Percentiles rank a stretch among this genome's conserved stretches.
These are phyloP conservation scores for Otis tarda DNA, from an alignment of 2,113 vertebrate genomes.

Conservation along the genomic window DNA sequence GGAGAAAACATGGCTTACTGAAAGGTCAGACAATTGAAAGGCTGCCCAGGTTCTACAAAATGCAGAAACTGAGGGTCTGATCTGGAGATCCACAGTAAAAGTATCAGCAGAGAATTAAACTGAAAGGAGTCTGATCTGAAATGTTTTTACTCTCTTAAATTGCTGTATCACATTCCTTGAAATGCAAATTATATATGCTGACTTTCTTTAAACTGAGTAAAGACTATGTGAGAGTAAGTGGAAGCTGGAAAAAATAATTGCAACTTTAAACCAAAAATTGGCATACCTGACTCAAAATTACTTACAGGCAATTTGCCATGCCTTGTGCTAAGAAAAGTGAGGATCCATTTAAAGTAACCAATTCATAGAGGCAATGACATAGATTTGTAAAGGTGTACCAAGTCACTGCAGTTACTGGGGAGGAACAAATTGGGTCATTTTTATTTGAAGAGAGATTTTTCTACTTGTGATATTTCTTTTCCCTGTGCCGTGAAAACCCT, in stretches of 20 bases:
- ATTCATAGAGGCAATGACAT: neutral
- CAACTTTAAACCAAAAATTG: conserved; percentile 19
- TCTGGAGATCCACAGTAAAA: neutral
- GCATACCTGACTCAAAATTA: conserved; percentile 28
- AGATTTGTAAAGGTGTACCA: neutral
- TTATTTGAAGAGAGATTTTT: neutral
- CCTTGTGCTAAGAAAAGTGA: neutral
- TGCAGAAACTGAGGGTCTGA: neutral
- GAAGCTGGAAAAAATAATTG: conserved; percentile 22
- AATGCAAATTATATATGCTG: neutral
- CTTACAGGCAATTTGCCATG: conserved; percentile 17
- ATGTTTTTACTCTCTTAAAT: conserved; percentile 6
- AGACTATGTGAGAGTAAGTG: neutral
- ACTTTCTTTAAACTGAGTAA: neutral
- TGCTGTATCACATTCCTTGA: neutral
- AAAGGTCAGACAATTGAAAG: conserved; percentile 62
- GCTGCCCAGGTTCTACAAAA: conserved; percentile 22
- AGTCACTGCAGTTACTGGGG: neutral
- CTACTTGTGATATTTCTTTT: neutral
- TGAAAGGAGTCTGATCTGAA: neutral
- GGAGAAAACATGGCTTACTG: conserved; percentile 49
- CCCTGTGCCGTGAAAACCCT: neutral
- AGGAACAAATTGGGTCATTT: conserved; percentile 38
- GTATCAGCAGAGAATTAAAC: neutral
- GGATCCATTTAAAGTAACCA: conserved; percentile 17